Percentiles rank a stretch among this genome's conserved stretches.
Evolutionary conservation across 2,113 vertebrate species (phyloP).

Genomic region (Eleginops maclovinus): DNA sequence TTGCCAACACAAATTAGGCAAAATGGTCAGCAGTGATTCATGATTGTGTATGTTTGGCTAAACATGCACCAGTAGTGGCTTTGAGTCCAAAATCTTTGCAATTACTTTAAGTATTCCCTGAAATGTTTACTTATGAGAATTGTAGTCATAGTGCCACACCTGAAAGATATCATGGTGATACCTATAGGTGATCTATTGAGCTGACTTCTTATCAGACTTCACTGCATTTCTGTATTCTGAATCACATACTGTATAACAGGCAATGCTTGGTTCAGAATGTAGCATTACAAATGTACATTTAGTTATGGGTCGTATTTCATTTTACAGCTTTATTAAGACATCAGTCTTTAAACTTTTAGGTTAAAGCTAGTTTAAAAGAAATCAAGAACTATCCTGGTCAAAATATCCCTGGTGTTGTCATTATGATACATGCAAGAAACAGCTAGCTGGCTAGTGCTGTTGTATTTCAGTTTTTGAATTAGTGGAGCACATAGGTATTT

Average conservation of each 20-base stretch:
- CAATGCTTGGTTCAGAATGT: neutral
- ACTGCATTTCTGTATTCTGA: neutral
- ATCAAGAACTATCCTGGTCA: neutral
- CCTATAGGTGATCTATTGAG: neutral
- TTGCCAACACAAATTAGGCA: too few species aligned
- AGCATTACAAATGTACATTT: neutral
- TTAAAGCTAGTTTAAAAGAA: neutral
- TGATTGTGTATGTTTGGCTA: too few species aligned
- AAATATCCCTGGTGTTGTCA: neutral
- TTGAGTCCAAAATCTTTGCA: too few species aligned
- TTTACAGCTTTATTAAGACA: neutral
- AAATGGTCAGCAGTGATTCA: too few species aligned
- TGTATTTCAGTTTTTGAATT: neutral
- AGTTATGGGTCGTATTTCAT: neutral
- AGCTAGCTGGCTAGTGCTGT: slow-evolving; percentile 65
- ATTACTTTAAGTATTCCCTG: too few species aligned
- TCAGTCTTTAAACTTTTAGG: neutral
- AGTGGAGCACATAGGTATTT: neutral
- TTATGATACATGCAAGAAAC: neutral
- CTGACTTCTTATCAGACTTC: slow-evolving; percentile 5
- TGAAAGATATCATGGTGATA: neutral
- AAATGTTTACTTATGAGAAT: too few species aligned
- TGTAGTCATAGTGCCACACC: neutral
- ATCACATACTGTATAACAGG: neutral
- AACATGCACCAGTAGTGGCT: too few species aligned